Base-by-base conservation (phyloP, 2,113 vertebrate genomes). In the Macquaria ambigua region DNA sequence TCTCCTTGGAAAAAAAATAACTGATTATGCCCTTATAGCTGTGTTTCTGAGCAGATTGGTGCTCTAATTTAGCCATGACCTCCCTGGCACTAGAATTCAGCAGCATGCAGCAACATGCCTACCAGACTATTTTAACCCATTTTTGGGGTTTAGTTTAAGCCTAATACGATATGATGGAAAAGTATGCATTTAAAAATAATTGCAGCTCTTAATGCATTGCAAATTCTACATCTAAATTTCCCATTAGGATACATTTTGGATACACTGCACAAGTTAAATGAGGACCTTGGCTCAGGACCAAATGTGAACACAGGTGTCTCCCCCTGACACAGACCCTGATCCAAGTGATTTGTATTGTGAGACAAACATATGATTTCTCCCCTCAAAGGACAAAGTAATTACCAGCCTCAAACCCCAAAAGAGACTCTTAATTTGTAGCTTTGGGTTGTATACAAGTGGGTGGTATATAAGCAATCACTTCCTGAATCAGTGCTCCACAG, bases 121-220 rank as follows among this genome's bases (percentile, higher is more conserved):
- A 87, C 50, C 62, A 87, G 58, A 80, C 56, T 69, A 84, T 55
- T 82, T 89, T 87, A 89, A 89, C 82, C 80, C 82, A 89, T 85
- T 81, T 41, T 61, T 4, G 34, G 64, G 68, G 50, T 77, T 77
- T 83, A 72, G 68, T 70, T 83, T 78, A 84, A 87, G 48, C 75
- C 76, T 83, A 77, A 87, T 85, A 58, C 12, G 3, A 68, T 63
- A 37, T 37, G 69, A 83, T 85, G 53, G 64, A 79, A 79, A 59
- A 83, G 37, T 31, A n/a, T 41, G n/a, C 4, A 31, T 81, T 71
- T 46, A 25, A 61, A 84, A 74, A 66, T 34, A 62, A 61, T 66
- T 75, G 56, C 2, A 2, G 34, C 25, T 74, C 21, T 74, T 74
- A 56, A 72, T 62, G 59, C 18, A 28, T 75, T 18, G 25, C 14